Base-by-base conservation (phyloP, 2,888 invertebrate species). In the Apodemia hepburni region DNA sequence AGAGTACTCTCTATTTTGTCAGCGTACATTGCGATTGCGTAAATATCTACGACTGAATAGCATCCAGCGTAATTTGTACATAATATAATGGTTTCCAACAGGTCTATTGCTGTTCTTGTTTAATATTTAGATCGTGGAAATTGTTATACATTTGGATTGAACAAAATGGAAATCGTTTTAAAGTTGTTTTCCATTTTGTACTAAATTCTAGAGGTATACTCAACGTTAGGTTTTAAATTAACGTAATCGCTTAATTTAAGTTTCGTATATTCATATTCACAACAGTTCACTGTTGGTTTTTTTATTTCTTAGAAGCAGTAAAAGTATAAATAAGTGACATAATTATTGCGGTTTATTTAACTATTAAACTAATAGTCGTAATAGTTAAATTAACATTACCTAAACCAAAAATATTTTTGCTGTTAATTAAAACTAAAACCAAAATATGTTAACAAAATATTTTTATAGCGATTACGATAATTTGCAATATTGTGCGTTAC, bases 11-110 rank as follows among this genome's bases (percentile, higher is more conserved):
- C 84, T 80, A 79, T 80, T 79, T 70, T 75, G 75, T 79, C 77
- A 75, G 90, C 90, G 89, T 88, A 85, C 71, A 67, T 65, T 75
- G 84, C 82, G 66, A 73, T 75, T 81, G 88, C 88, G 88, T 87
- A 84, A 76, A 75, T 71, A 63, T 65, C 64, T 70, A 67, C 68
- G 60, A 62, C 6, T 51, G 51, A 66, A 69, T 68, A 67, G 75
- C 73, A 65, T 68, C 66, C 66, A 71, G 80, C 81, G 80, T 77
- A 69, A 68, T 45, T 67, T 67, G 66, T 65, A 68, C 71, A 42
- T 73, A 67, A 42, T 73, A 67, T 75, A 77, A 76, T 84, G 82
- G 86, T 82, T 87, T 85, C 77, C 61, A 83, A 83, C 78, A 76
- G 68, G 66, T 68, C 29, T n/a, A 12, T 49, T 66, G 60, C 67